These are phyloP conservation scores for Protaetia brevitarsis DNA, from an alignment of 1,140 invertebrate species.

Conservation along the genomic window DNA sequence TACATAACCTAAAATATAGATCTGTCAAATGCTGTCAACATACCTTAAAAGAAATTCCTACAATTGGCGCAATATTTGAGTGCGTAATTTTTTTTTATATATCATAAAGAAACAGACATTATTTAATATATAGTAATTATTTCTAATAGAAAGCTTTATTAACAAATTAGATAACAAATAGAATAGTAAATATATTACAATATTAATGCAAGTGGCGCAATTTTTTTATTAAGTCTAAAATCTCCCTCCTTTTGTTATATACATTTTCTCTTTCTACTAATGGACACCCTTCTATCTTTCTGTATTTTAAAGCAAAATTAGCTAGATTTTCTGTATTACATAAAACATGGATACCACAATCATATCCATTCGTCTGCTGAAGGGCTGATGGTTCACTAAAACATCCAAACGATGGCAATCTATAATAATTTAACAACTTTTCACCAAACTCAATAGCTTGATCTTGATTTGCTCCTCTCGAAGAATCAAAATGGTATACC, in stretches of 20 bases:
- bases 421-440: constrained; percentile 58
- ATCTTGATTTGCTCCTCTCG: constrained; percentile 55
- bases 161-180: not conserved
- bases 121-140: too few species aligned
- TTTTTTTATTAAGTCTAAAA: constrained; percentile 23
- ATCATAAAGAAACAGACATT: too few species aligned
- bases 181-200: not conserved
- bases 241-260: constrained; percentile 20
- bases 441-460: constrained; percentile 57
- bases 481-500: constrained; percentile 81
- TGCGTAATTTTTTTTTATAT: too few species aligned
- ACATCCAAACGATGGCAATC: constrained; percentile 47
- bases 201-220: not conserved
- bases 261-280: constrained; percentile 9
- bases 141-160: too few species aligned
- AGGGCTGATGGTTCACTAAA: constrained; percentile 58
- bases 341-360: constrained; percentile 74
- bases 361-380: constrained; percentile 76
- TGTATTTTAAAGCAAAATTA: constrained; percentile 16
- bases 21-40: too few species aligned
- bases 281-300: constrained; percentile 23
- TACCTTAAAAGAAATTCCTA: too few species aligned
- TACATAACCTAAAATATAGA: too few species aligned
- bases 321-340: constrained; percentile 27
- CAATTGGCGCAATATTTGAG: too few species aligned